Conservation (phyloP, 1,140 invertebrate genomes). For the Tyrophagus putrescentiae region DNA sequence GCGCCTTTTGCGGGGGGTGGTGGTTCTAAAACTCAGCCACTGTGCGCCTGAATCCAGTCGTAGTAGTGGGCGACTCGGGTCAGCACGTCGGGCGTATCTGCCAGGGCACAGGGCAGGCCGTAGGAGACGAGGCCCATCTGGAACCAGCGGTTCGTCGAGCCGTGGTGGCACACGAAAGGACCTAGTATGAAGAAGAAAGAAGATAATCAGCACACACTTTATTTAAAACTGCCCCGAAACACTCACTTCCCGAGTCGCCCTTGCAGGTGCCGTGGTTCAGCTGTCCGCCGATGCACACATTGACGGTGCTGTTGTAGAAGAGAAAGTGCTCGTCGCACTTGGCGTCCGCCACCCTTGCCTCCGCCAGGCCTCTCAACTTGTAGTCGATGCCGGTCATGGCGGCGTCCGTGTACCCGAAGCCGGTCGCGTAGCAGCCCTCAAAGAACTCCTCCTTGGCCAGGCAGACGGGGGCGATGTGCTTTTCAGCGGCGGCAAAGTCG, state of each 20-base stretch:
- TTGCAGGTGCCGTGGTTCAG: constrained; percentile 37
- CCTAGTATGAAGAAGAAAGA: too few relatives aligned
- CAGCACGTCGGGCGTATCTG: constrained; percentile 60
- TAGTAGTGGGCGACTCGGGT: constrained; percentile 11
- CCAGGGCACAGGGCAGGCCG: constrained; percentile 57
- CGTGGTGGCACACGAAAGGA: constrained; percentile 47
- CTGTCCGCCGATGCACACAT: not conserved
- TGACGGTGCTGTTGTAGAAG: not conserved
- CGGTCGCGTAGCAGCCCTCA: not conserved
- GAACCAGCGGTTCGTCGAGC: constrained; percentile 32
- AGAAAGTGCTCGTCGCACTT: not conserved
- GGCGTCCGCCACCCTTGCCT: not conserved
- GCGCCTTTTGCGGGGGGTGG: constrained; percentile 37
- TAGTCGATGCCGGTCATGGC: not conserved
- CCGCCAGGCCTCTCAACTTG: not conserved
- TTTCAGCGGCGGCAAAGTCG: not conserved
- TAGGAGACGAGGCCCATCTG: constrained; percentile 49
- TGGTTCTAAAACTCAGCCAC: too few relatives aligned
- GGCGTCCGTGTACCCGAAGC: not conserved
- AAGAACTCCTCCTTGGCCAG: not conserved
- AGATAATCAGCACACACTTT: too few relatives aligned
- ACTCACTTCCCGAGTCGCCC: constrained; percentile 53
- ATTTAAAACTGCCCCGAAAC: too few relatives aligned
- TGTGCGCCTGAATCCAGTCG: constrained; percentile 16
- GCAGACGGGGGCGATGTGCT: not conserved